Evolutionary conservation across 2,113 vertebrate species (phyloP), one percentile per base, ranked within the genome.

Genomic region (Microtus pennsylvanicus): DNA sequence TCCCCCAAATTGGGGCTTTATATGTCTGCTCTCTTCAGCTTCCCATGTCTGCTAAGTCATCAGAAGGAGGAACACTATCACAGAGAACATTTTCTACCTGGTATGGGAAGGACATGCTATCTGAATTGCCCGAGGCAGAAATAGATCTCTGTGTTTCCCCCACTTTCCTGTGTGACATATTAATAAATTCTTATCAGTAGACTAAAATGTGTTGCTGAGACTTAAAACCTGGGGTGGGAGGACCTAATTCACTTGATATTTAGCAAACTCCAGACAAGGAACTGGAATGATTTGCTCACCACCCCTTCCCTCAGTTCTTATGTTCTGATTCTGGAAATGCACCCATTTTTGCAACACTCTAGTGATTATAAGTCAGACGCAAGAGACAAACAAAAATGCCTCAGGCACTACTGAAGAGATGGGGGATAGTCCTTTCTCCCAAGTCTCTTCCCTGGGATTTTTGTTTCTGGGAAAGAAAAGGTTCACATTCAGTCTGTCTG

Each of bases 131-230:
- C 85, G n/a, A 87, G 13, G 33, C 69, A n/a, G 28, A 92, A 77
- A 75, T 45, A 35, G 30, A 87, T 91, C 81, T 96, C 35, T 94
- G 17, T 22, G 76, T 70, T 92, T 89, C 26, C 85, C 85, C 91
- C 33, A 94, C 45, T 93, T 92, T 87, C 28, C 33, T 4, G 14
- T 45, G 10, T 74, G 65, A 26, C 65, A 38, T 96, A 67, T 83
- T 67, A 89, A 94, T 61, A 94, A 82, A 91, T 70, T 17, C 6
- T 38, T 65, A 85, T 65, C 33, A 61, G 22, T 55, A 87, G 91
- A 90, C 42, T 81, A 87, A 87, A 95, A 45, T 76, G n/a, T n/a
- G 6, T 72, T 50, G 11, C 52, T 94, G 10, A 87, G 65, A 91
- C 30, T 75, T 91, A 12, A 5, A 95, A 69, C 12, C 45, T 47